Evolutionary conservation across 2,797 vertebrate genomes (phyloP), one percentile per base, ranked within the genome.

Genomic region (Rhinogobio ventralis): DNA sequence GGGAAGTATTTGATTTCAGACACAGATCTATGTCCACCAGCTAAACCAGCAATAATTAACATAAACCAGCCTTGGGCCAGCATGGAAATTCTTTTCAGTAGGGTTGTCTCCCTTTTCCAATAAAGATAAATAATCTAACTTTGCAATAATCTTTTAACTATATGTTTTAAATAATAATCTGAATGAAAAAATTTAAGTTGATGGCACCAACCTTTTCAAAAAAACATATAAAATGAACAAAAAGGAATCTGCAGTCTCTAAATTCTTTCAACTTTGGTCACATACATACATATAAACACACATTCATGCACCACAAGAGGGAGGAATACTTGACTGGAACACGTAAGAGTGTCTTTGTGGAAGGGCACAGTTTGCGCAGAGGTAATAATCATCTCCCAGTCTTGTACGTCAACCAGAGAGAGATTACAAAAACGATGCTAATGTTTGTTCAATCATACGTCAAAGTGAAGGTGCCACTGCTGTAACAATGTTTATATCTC

Each of bases 171-270:
- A 94, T 94, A 88, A 78, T 82, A 90, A 86, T 86, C 89, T 90
- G n/a, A 81, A 91, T 71, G 85, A 86, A 91, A 81, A 87, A 86
- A 91, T 82, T 75, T 84, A 91, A 81, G 92, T 91, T 90, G 90
- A 95, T 95, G 93, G 94, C 94, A 95, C 93, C 91, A 90, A 94
- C 88, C 88, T 90, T 92, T 92, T 80, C 86, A 89, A 82, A 79
- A 57, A 83, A 87, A 89, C 64, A 64, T 76, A 80, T 55, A 33
- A 49, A 62, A 71, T 13, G 5, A 71, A 78, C 25, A 71, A 30
- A 42, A 77, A 46, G 28, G 28, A 83, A 77, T 55, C 30, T 62
- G 39, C 42, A n/a, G 5, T 45, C n/a, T 78, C 15, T 46, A 66
- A 75, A 67, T 82, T 74, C 62, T 62, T 84, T 45, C 66, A 69